A percentile compares a stretch with the other conserved stretches of the same genome.
These are phyloP conservation scores for Silurus asotus DNA, from an alignment of 2,113 vertebrate species.

Conservation along the genomic window DNA sequence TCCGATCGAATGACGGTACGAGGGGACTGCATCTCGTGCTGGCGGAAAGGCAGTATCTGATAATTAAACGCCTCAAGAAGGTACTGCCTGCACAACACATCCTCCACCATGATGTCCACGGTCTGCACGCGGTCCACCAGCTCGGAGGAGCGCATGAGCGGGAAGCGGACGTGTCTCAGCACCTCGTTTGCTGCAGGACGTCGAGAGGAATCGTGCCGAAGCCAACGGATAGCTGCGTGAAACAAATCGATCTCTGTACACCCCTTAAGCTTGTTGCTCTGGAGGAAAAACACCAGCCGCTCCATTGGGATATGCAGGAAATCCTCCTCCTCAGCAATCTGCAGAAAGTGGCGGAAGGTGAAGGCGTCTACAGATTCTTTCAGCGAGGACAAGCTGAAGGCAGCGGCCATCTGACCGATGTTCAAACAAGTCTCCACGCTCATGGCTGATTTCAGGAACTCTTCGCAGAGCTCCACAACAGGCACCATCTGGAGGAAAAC, in stretches of 20 bases:
- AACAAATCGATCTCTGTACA: constrained; percentile 94
- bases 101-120: constrained; percentile 94
- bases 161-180: constrained; percentile 93
- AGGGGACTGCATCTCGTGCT: constrained; percentile 92
- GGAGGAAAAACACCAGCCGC: constrained; percentile 91
- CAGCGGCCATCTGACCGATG: constrained; percentile 96
- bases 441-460: constrained; percentile 96
- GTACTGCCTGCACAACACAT: constrained; percentile 87
- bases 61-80: constrained; percentile 97
- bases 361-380: constrained; percentile 92
- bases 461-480: constrained; percentile 93
- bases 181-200: constrained; percentile 80
- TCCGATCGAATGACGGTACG: constrained; percentile 87
- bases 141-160: constrained; percentile 91
- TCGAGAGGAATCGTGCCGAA: constrained; percentile 80
- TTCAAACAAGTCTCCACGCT: constrained; percentile 95
- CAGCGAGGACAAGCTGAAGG: constrained; percentile 90
- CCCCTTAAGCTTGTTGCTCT: constrained; percentile 92
- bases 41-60: constrained; percentile 94
- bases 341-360: constrained; percentile 93
- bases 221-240: constrained; percentile 87
- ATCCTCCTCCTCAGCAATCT: constrained; percentile 93
- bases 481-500: constrained; percentile 98
- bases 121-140: constrained; percentile 95
- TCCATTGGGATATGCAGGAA: constrained; percentile 93